Evolutionary conservation across 1,140 invertebrate genomes (phyloP), one percentile per base, ranked within the genome.

Genomic region (Brachionus rubens): DNA sequence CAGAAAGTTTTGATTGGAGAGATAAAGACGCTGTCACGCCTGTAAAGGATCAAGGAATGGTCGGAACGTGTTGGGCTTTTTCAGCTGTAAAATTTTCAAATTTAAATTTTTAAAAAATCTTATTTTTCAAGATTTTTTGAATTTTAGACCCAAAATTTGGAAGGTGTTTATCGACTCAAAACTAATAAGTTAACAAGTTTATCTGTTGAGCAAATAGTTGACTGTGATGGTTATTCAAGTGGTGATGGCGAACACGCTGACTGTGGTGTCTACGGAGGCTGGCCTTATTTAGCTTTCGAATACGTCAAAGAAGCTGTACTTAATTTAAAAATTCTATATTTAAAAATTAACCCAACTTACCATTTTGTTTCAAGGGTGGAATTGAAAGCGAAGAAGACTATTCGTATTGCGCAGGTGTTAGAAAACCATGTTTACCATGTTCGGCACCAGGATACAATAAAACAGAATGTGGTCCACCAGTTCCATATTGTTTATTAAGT

Each of bases 181-280:
- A 79, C 80, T 21, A 79, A 82, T 16, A 75, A 75, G 14, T 76
- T 82, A 52, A 79, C 80, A 14, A 81, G 80, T 59, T 56, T 83
- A 16, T 83, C 82, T 6, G 81, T 82, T 26, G 82, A 83, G 48
- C 81, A 83, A 77, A 78, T 83, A 3, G 81, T 82, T 2, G 82
- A 83, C 48, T 83, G 82, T 79, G 81, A 82, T 41, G 79, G 80
- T 7, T 78, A 65, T 9, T 68, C 79, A 41, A 80, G 81, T 75
- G 67, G 76, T 1, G 48, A 59, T 21, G 33, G 56, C n/a, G 70
- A 68, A 4, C 54, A 76, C 28, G 80, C 79, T 26, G 82, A 82
- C 54, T 83, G 82, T 77, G 82, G 82, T 2, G 79, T 83, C 3
- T 82, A 81, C 76, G 82, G 82, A 4, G 82, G 82, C 9, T 82